phyloP scores from a whole-genome alignment of 2,113 vertebrate species.

The Seriola aureovittata region DNA sequence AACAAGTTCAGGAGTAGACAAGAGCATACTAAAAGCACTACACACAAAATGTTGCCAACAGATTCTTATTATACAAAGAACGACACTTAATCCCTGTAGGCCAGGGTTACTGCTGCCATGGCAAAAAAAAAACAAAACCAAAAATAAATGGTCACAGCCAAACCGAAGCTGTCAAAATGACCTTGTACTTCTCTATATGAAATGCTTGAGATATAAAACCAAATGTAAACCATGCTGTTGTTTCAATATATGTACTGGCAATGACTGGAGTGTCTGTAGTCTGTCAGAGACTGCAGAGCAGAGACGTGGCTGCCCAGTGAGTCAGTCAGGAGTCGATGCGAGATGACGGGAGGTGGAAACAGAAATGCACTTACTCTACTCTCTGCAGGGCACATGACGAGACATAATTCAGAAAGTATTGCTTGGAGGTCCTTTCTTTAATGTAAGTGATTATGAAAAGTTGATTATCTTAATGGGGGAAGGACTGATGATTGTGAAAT shows the following conservation, averaged over 20 bases:
- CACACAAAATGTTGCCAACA: neutral
- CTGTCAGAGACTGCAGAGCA: neutral
- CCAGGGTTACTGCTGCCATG: no score
- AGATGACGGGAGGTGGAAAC: neutral
- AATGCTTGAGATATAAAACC: neutral
- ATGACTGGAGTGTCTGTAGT: neutral
- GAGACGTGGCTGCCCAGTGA: neutral
- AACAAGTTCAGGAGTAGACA: neutral
- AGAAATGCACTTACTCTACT: neutral
- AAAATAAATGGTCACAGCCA: neutral
- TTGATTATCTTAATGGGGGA: constrained; percentile 38
- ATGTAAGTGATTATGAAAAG: constrained; percentile 28
- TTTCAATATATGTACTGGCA: neutral
- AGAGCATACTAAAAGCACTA: neutral
- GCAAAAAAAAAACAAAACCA: neutral
- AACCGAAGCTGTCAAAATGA: neutral
- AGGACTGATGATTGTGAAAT: neutral
- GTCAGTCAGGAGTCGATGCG: neutral
- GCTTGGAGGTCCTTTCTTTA: neutral
- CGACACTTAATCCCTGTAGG: no score
- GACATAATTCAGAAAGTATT: neutral
- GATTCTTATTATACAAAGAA: neutral
- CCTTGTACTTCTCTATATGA: neutral
- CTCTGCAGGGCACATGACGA: neutral
- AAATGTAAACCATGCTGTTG: neutral